Percentiles rank a stretch among this genome's conserved stretches.
Conservation (phyloP, 2,888 invertebrate species). For the Melanotus villosus region DNA sequence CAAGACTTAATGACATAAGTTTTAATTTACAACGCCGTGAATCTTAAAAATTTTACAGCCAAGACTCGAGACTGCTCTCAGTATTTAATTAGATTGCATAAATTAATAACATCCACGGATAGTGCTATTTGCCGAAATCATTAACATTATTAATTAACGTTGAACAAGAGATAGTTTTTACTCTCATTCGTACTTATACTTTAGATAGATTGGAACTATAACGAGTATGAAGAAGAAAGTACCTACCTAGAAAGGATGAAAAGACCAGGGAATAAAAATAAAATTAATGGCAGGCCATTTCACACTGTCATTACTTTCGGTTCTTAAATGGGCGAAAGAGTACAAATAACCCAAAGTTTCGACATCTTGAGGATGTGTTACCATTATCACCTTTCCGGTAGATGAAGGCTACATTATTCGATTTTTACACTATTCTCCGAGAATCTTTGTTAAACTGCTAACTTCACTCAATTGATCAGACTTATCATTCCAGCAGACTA, state of each 20-base stretch:
- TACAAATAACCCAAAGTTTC: conserved; percentile 26
- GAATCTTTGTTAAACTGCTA: background rate
- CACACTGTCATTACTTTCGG: conserved; percentile 29
- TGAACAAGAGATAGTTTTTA: background rate
- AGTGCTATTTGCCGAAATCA: conserved; percentile 32
- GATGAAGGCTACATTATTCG: background rate
- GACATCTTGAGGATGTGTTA: conserved; percentile 3
- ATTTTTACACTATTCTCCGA: background rate
- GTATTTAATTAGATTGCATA: conserved; percentile 38
- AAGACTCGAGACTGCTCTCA: conserved; percentile 24
- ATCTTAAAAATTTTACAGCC: conserved; percentile 43
- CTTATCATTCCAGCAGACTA: too few relatives aligned
- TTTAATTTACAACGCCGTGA: conserved; percentile 49
- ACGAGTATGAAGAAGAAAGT: background rate
- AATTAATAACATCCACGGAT: conserved; percentile 29
- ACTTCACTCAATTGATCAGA: too few relatives aligned
- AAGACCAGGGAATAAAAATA: conserved; percentile 15
- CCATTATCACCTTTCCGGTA: conserved; percentile 19
- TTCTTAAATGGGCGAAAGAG: conserved; percentile 18
- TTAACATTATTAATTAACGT: conserved; percentile 23
- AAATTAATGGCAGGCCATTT: conserved; percentile 24
- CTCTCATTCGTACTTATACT: background rate
- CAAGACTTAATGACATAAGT: conserved; percentile 50
- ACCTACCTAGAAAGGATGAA: conserved; percentile 5
- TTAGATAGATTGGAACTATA: background rate